Evolutionary conservation across 2,113 vertebrate genomes (phyloP), one percentile per base, ranked within the genome.

Genomic region (Ceyx cyanopectus): DNA sequence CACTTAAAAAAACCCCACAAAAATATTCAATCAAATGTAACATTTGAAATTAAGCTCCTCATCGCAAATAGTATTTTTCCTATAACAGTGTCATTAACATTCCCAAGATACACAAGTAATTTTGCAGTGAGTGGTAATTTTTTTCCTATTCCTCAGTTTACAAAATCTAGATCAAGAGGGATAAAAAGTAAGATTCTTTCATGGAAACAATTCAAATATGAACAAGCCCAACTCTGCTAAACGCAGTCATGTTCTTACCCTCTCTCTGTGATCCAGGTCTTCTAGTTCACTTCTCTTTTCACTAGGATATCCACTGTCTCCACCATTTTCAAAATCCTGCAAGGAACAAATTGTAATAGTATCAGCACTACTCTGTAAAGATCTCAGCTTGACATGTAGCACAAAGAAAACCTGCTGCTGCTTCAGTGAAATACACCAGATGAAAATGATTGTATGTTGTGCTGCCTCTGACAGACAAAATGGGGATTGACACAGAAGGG

Each of bases 231-330:
- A 26, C n/a, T 37, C 51, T 76, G 34, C 23, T 66, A 63, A 68
- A 75, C 37, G 43, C 17, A 69, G 53, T 27, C 48, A 57, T 37
- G 66, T 76, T 81, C 89, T 94, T 97, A 99, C 98, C 87, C 97
- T 98, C 21, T 99, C 98, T 26, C 95, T 90, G n/a, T 98, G 98
- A 92, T 99, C 99, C 40, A 97, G 96, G 29, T 97, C 97, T 57
- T 99, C 99, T 16, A 98, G 97, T 29, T 99, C 99, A 68, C 98
- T 98, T 92, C 99, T 98, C 94, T 97, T 98, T 97, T 99, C 99
- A 84, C 99, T 99, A 70, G 99, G 99, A 91, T 97, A 99, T 18
- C 99, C 99, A 14, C 99, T 99, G 96, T 99, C 99, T 27, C 99
- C 98, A n/a, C 98, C 98, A 48, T 98, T 99, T 85, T 99, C 99